Evolutionary conservation across 2,113 vertebrate genomes (phyloP).

Genomic region (Lampris incognitus): DNA sequence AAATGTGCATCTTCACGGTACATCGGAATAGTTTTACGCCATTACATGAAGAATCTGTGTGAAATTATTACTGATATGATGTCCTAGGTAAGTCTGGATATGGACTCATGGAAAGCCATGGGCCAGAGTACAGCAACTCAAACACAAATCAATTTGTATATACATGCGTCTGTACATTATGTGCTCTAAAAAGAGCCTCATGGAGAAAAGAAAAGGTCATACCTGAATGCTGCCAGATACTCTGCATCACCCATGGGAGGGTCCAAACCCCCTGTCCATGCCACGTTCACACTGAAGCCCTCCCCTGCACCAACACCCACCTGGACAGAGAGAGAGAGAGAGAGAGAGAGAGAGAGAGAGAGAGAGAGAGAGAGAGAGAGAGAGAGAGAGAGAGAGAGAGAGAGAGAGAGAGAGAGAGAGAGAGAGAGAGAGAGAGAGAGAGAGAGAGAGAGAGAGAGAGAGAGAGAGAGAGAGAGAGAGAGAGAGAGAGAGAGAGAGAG

Average conservation of each 20-base stretch:
- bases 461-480: background rate
- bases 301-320: slow-evolving; percentile 87
- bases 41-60: background rate
- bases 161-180: background rate
- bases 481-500: background rate
- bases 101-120: background rate
- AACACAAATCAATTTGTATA: background rate
- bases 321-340: slow-evolving; percentile 71
- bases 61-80: no score
- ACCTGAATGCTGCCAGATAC: slow-evolving; percentile 97
- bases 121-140: background rate
- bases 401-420: slow-evolving; percentile 8
- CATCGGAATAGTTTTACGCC: background rate
- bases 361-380: background rate
- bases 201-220: slow-evolving; percentile 7
- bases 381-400: background rate
- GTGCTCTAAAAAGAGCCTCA: no score
- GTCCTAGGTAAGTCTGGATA: background rate
- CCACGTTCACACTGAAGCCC: slow-evolving; percentile 93
- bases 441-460: slow-evolving; percentile 5
- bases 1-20: slow-evolving; percentile 31
- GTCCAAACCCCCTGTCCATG: slow-evolving; percentile 90
- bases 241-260: slow-evolving; percentile 95
- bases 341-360: background rate
- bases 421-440: background rate